Conservation (phyloP, 2,113 vertebrate genomes). For the Aptenodytes forsteri region DNA sequence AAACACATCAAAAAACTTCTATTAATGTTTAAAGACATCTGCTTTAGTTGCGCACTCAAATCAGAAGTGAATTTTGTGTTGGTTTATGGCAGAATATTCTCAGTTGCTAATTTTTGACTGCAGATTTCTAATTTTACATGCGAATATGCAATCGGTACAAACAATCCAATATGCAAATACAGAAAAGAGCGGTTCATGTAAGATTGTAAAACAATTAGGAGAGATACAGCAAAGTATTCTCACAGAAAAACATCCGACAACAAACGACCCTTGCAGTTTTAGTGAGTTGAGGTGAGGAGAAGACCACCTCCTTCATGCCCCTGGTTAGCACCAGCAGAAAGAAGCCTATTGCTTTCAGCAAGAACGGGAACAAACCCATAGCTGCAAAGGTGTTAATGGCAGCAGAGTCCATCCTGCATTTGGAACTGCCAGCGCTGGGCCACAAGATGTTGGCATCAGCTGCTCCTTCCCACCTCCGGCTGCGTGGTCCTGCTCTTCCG, state of each 20-base stretch:
- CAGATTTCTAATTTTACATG: background rate
- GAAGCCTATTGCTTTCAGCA: background rate
- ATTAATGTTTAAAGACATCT: background rate
- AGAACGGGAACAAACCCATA: rapidly evolving
- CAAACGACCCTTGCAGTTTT: background rate
- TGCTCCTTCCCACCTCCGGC: background rate
- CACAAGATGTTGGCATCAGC: background rate
- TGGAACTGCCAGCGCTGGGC: background rate
- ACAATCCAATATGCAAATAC: background rate
- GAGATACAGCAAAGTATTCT: background rate
- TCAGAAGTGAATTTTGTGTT: background rate
- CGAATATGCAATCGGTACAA: background rate
- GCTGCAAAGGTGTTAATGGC: background rate
- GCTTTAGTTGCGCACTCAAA: background rate
- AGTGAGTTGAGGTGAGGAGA: background rate
- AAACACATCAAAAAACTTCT: background rate
- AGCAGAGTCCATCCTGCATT: background rate
- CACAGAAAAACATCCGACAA: background rate
- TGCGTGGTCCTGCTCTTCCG: slow-evolving; percentile 21
- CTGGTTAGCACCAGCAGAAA: background rate
- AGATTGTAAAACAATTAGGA: background rate
- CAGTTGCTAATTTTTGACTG: background rate
- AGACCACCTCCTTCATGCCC: background rate
- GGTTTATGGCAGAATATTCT: background rate
- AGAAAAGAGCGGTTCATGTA: background rate